These are phyloP conservation scores for Cherax quadricarinatus DNA, from an alignment of 1,140 invertebrate genomes.

Conservation along the genomic window DNA sequence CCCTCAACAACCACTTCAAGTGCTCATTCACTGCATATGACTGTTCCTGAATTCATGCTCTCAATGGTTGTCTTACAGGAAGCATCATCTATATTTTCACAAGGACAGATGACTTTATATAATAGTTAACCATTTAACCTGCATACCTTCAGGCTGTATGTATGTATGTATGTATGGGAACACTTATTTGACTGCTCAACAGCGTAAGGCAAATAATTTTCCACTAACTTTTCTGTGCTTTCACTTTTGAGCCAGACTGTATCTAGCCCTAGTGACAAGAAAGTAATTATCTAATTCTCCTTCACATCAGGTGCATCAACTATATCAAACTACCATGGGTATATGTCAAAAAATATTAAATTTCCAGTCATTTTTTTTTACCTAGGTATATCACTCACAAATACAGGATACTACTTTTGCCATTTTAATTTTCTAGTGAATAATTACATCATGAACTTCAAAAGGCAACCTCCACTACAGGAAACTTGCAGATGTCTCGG, in stretches of 20 bases:
- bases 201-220: neutral
- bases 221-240: neutral
- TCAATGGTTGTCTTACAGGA: conserved; percentile 7
- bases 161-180: neutral
- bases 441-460: neutral
- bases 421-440: neutral
- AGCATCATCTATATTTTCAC: neutral
- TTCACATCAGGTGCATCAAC: no score
- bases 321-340: no score
- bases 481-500: neutral
- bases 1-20: neutral
- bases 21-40: conserved; percentile 36
- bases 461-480: neutral
- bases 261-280: neutral
- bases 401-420: neutral
- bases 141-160: neutral
- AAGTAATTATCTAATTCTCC: neutral
- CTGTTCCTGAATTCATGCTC: conserved; percentile 31
- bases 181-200: neutral
- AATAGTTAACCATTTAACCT: neutral
- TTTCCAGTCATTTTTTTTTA: neutral
- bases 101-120: neutral
- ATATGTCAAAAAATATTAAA: neutral
- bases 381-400: neutral
- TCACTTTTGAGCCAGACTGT: neutral